Conservation (phyloP, 2,113 vertebrate genomes). For the Arothron firmamentum region DNA sequence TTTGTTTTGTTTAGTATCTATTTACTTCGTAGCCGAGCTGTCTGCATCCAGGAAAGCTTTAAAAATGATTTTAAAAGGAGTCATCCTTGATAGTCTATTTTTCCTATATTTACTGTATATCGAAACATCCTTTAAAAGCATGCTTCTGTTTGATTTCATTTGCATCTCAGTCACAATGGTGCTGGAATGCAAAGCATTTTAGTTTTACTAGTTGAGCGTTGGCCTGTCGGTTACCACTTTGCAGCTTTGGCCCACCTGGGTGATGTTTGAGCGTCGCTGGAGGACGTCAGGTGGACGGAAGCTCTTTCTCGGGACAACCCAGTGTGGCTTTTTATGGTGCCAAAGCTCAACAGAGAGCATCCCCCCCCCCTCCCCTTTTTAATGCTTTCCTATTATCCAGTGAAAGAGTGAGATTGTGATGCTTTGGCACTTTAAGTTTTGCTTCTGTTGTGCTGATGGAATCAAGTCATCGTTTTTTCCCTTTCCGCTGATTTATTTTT, state of each 20-base stretch:
- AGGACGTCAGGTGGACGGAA: constrained; percentile 44
- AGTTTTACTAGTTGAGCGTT: constrained; percentile 58
- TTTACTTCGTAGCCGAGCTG: constrained; percentile 76
- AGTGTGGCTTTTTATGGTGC: constrained; percentile 44
- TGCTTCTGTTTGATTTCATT: constrained; percentile 76
- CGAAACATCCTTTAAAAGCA: constrained; percentile 77
- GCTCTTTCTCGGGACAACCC: constrained; percentile 47
- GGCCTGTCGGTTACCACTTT: constrained; percentile 49
- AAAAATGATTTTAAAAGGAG: constrained; percentile 73
- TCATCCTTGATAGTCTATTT: constrained; percentile 77
- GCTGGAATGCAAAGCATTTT: constrained; percentile 66
- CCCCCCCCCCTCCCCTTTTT: not conserved
- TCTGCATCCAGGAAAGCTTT: constrained; percentile 78
- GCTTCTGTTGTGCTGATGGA: constrained; percentile 56
- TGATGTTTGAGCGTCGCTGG: constrained; percentile 33
- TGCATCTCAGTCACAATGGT: constrained; percentile 65
- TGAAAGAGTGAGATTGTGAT: constrained; percentile 36
- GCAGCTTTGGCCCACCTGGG: constrained; percentile 39
- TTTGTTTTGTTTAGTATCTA: constrained; percentile 77
- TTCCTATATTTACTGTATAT: constrained; percentile 78
- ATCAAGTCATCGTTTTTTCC: constrained; percentile 36
- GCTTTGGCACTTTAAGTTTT: constrained; percentile 51
- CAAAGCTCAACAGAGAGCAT: constrained; percentile 31
- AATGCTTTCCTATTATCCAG: constrained; percentile 18
- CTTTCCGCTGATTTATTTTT: constrained; percentile 3